Evolutionary conservation across 2,888 invertebrate species (phyloP), one percentile per base, ranked within the genome.

Genomic region (Hydraecia micacea): DNA sequence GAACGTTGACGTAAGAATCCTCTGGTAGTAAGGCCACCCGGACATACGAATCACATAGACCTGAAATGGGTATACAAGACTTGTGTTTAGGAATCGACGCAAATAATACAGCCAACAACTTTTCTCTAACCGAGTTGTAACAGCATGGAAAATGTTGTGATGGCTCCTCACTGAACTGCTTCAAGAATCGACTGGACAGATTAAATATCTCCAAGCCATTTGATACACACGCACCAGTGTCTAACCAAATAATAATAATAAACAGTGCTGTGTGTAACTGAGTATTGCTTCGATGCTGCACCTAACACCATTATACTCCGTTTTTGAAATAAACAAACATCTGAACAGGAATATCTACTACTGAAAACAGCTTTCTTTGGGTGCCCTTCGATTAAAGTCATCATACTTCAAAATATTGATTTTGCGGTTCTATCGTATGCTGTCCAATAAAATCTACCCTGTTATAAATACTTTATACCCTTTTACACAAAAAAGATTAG

Each of bases 31-130:
- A 95, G 88, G 98, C 98, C 49, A 99, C 97, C 89, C 99, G 98
- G 0, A 99, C 99, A 94, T 99, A 99, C 0, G 99, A 98, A 96
- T 99, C 99, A 89, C 99, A 99, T 52, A 98, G 97, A 87, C 99
- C 98, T 99, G 96, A 69, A 96, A 63, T 42, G 42, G 42, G 42
- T 42, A 42, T 11, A 11, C 42, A 42, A 11, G 3, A 11, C 42
- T 13, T 42, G 42, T 11, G 42, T 42, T 42, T 42, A 42, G 42
- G 42, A 42, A 42, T 42, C 42, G 42, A 42, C 42, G 42, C 42
- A 42, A 42, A 42, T 9, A 42, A 9, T 42, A 42, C 42, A 42
- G 42, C 1, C 42, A 42, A 42, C 42, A 1, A 42, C 42, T 42
- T 42, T 42, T 42, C 1, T 42, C 9, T 42, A 42, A 42, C 42